Conservation (phyloP, 2,888 invertebrate species). For the Blomia tropicalis region DNA sequence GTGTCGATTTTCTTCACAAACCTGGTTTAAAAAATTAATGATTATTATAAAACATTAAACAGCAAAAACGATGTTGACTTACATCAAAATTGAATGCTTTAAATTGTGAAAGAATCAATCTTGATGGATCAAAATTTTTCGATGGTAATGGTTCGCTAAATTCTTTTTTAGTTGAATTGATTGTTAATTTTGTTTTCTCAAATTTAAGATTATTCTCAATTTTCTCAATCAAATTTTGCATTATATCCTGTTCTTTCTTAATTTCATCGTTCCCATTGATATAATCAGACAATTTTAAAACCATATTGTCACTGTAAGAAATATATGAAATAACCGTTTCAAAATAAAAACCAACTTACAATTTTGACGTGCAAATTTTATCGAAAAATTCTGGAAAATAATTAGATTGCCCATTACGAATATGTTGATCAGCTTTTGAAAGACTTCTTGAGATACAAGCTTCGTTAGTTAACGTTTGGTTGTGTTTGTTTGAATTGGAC, state of each 20-base stretch:
- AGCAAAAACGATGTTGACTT: no score
- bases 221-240: slow-evolving; percentile 43
- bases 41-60: not conserved
- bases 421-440: slow-evolving; percentile 53
- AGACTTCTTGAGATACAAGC: slow-evolving; percentile 44
- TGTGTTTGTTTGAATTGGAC: slow-evolving; percentile 4
- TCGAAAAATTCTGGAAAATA: slow-evolving; percentile 66
- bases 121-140: slow-evolving; percentile 76
- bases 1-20: slow-evolving; percentile 34
- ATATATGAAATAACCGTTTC: not conserved
- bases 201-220: slow-evolving; percentile 33
- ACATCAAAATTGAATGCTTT: slow-evolving; percentile 7
- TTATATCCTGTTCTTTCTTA: slow-evolving; percentile 46
- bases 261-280: slow-evolving; percentile 32
- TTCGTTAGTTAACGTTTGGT: not conserved
- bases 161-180: slow-evolving; percentile 5
- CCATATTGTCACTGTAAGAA: slow-evolving; percentile 17
- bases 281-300: slow-evolving; percentile 17
- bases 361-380: slow-evolving; percentile 59
- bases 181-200: slow-evolving; percentile 15
- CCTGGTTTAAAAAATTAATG: not conserved
- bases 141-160: slow-evolving; percentile 15
- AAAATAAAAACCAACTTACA: slow-evolving; percentile 43
- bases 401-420: slow-evolving; percentile 52
- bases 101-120: slow-evolving; percentile 84